Conservation (phyloP, 2,797 vertebrate species). For the Poecilia velifera region DNA sequence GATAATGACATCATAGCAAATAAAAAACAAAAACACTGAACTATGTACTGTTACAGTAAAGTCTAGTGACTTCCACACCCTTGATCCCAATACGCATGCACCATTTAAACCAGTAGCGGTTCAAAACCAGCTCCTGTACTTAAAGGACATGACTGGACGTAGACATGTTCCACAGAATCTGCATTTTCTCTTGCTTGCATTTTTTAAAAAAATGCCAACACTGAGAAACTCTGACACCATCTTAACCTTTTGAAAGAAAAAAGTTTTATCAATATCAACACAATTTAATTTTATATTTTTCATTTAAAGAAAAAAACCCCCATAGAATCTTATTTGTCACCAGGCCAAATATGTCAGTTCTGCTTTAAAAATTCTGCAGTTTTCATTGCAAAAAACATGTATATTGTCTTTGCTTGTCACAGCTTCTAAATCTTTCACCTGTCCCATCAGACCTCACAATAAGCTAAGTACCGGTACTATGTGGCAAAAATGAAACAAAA, state of each 20-base stretch:
- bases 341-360: neutral
- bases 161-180: neutral
- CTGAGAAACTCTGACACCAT: neutral
- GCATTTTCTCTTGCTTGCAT: neutral
- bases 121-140: neutral
- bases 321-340: neutral
- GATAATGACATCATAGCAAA: neutral
- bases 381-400: neutral
- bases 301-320: neutral
- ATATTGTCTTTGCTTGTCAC: slow-evolving; percentile 2
- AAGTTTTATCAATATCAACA: neutral
- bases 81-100: neutral
- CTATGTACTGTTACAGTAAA: neutral
- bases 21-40: neutral
- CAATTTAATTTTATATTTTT: neutral
- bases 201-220: neutral
- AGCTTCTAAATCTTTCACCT: slow-evolving; percentile 27
- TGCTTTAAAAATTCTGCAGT: neutral
- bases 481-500: slow-evolving; percentile 32
- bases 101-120: neutral
- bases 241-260: neutral
- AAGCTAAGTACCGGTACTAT: slow-evolving; percentile 3
- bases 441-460: slow-evolving; percentile 3
- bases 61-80: neutral
- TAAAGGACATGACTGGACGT: neutral